phyloP scores from a whole-genome alignment of 2,888 invertebrate species.

The Drosophila koepferae region DNA sequence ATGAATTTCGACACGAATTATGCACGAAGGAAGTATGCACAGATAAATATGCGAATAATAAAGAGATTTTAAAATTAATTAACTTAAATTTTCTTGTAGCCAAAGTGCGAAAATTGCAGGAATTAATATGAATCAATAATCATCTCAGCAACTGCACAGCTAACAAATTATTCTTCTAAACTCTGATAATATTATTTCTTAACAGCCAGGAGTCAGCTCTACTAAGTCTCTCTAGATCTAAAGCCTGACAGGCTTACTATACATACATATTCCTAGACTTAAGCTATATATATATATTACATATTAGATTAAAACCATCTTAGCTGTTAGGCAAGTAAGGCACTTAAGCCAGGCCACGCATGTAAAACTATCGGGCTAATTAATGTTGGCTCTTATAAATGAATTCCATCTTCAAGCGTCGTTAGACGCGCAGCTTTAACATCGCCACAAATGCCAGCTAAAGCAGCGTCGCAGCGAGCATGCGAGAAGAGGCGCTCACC shows the following conservation, averaged over 20 bases:
- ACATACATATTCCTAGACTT: background rate
- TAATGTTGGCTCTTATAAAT: background rate
- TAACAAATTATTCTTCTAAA: no score
- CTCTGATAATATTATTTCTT: background rate
- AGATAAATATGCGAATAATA: background rate
- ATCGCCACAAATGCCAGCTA: background rate
- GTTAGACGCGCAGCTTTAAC: slow-evolving; percentile 2
- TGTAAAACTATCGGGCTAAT: background rate
- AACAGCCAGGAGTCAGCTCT: background rate
- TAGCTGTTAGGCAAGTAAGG: background rate
- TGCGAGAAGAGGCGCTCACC: slow-evolving; percentile 41
- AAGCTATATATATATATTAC: background rate
- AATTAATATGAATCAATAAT: background rate
- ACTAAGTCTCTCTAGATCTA: background rate
- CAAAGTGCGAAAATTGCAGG: no score
- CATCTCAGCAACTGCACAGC: no score
- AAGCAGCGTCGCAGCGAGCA: background rate
- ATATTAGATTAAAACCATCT: background rate
- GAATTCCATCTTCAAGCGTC: background rate
- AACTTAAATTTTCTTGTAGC: background rate
- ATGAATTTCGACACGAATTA: background rate
- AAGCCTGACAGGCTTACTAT: background rate
- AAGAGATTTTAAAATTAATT: background rate
- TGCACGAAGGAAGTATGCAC: background rate
- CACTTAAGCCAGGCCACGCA: background rate